Evolutionary conservation across 2,888 invertebrate species (phyloP).

Genomic region (Hoplodrina blanda): DNA sequence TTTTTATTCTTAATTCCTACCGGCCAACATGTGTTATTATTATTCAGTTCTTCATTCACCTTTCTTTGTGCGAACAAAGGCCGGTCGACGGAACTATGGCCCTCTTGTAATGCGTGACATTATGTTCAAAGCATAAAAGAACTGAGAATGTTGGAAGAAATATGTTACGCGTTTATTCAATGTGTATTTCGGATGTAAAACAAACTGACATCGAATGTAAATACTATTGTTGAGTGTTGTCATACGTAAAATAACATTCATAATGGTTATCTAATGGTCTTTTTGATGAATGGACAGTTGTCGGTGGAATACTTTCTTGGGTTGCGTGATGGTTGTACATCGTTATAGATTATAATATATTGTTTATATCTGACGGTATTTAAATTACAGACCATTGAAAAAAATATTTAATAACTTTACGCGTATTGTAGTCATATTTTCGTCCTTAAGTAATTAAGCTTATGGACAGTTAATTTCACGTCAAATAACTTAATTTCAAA

Average conservation of each 20-base stretch:
- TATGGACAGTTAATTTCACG: too few relatives aligned
- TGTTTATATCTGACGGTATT: constrained; percentile 10
- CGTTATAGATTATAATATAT: constrained; percentile 21
- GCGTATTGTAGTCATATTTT: too few relatives aligned
- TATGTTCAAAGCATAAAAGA: constrained; percentile 84
- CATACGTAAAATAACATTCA: constrained; percentile 85
- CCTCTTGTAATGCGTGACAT: constrained; percentile 84
- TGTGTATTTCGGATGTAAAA: constrained; percentile 89
- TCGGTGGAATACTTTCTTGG: constrained; percentile 70
- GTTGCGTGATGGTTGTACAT: constrained; percentile 54
- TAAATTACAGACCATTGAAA: constrained; percentile 4
- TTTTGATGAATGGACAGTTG: constrained; percentile 79
- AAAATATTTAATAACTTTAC: too few relatives aligned
- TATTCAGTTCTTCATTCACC: constrained; percentile 87
- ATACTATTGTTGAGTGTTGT: constrained; percentile 89
- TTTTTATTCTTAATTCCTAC: constrained; percentile 77
- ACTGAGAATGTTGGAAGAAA: constrained; percentile 84
- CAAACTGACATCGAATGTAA: constrained; percentile 90
- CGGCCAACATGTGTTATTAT: constrained; percentile 85
- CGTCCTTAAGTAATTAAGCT: too few relatives aligned
- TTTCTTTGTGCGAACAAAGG: constrained; percentile 85
- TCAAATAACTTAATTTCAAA: too few relatives aligned
- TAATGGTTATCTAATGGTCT: constrained; percentile 87
- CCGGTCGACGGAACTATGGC: constrained; percentile 84
- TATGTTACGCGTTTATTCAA: constrained; percentile 87